Base-by-base conservation (phyloP, 2,888 invertebrate genomes). In the Plebejus melissa region DNA sequence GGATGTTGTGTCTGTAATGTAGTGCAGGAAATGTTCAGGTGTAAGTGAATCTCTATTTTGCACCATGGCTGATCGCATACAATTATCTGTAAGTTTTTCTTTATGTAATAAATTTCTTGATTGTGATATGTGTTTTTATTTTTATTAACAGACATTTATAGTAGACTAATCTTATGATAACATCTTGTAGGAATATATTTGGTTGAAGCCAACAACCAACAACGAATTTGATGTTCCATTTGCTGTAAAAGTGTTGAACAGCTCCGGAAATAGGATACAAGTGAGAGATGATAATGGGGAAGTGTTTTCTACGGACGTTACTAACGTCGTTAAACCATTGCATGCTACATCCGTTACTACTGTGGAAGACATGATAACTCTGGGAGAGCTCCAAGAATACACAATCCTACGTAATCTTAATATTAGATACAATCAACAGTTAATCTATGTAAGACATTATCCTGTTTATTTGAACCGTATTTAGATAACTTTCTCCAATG, bases 361-460 rank as follows among this genome's bases (percentile, higher is more conserved):
- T 46, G 98, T 98, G 16, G 98, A 98, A 85, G 99, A 99, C 87
- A 98, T 99, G 98, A 99, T 99, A 81, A 97, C 97, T 54, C 93
- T 99, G 60, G 98, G 98, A 1, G 99, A 99, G 88, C 94, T 99
- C 70, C 98, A 99, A 87, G 99, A 99, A 86, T 97, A 98, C 83
- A 98, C 98, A 2, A 98, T 99, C 79, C 94, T 99, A 60, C 94
- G 98, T 76, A 99, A 99, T 91, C 94, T 99, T 76, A 96, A 98
- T 83, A 96, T 97, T 82, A 95, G 99, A 82, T 99, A 99, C 89
- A 96, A 95, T 82, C 96, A 97, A 82, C 97, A 98, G 88, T 88
- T 97, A 72, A 98, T 99, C 84, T 99, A 99, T 92, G 99, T 99
- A 93, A 96, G 97, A 94, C 76, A 60, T 28, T 71, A 22, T 4